These are phyloP conservation scores for Mastomys natalensis DNA, from an alignment of 2,113 vertebrate species.

Conservation along the genomic window DNA sequence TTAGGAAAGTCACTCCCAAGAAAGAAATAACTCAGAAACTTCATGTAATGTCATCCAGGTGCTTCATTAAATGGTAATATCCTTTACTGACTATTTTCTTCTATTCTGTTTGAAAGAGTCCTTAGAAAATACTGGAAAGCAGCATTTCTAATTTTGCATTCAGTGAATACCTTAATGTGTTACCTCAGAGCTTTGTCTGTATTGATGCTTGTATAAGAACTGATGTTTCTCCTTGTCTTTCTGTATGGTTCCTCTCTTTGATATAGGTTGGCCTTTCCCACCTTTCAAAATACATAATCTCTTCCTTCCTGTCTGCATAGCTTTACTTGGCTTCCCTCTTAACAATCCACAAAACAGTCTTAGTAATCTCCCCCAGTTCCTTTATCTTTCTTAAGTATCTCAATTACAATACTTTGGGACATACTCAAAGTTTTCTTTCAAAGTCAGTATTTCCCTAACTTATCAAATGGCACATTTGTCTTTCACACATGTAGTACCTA, in stretches of 20 bases:
- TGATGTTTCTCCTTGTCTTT: neutral
- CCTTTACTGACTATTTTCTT: neutral
- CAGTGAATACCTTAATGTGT: slow-evolving; percentile 50
- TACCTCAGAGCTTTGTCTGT: slow-evolving; percentile 8
- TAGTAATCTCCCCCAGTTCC: neutral
- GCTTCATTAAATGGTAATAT: neutral
- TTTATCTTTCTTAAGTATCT: slow-evolving; percentile 42
- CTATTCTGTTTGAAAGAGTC: neutral
- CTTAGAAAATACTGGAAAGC: slow-evolving; percentile 29
- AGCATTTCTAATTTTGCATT: slow-evolving; percentile 18
- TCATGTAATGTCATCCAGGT: slow-evolving; percentile 1
- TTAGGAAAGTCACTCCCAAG: slow-evolving; percentile 14
- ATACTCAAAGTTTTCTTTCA: slow-evolving; percentile 40
- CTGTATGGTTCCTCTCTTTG: slow-evolving; percentile 14
- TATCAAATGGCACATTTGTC: neutral
- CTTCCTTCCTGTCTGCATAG: neutral
- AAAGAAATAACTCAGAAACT: slow-evolving; percentile 44
- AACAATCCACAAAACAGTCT: neutral
- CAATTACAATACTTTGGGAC: neutral
- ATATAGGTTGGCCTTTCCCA: neutral
- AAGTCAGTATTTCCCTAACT: slow-evolving; percentile 9
- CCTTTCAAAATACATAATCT: neutral
- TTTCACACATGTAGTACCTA: neutral
- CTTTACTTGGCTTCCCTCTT: slow-evolving; percentile 52
- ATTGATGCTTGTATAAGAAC: slow-evolving; percentile 10